Conservation (phyloP, 2,888 invertebrate genomes). For the Drosophila paramelanica region DNA sequence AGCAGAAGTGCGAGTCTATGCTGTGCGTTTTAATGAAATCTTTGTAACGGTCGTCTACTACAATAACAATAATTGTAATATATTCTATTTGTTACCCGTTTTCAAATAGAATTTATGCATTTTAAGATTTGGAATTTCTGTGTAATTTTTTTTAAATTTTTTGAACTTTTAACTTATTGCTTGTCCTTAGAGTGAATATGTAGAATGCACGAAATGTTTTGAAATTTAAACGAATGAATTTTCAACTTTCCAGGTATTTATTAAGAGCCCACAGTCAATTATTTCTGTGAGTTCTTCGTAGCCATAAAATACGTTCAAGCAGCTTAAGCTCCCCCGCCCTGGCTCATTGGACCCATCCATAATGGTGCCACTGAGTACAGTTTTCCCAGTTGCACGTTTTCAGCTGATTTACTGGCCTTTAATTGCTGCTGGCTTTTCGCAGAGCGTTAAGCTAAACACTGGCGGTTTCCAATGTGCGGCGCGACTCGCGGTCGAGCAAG, state of each 20-base stretch:
- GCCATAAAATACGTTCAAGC: constrained; percentile 21
- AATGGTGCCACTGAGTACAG: neutral
- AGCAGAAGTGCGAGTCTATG: too few species aligned
- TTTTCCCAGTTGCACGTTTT: constrained; percentile 27
- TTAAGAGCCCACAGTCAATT: neutral
- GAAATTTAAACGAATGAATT: neutral
- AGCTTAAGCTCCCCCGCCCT: constrained; percentile 5
- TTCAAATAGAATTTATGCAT: too few species aligned
- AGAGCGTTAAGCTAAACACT: constrained; percentile 47
- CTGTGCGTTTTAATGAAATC: too few species aligned
- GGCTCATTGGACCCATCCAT: neutral
- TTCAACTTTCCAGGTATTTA: neutral
- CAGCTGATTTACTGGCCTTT: constrained; percentile 53
- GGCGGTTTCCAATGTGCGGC: constrained; percentile 48
- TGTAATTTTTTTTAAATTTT: too few species aligned
- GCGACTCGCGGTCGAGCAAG: constrained; percentile 28
- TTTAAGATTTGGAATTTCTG: too few species aligned
- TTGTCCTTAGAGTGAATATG: too few species aligned
- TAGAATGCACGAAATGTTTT: neutral
- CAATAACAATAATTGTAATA: too few species aligned
- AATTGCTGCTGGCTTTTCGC: constrained; percentile 62
- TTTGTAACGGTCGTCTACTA: too few species aligned
- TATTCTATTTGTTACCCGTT: too few species aligned
- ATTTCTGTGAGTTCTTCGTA: constrained; percentile 8
- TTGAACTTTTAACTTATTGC: too few species aligned